A percentile compares a stretch with the other conserved stretches of the same genome.
These are phyloP conservation scores for Leptoclinus maculatus DNA, from an alignment of 2,797 vertebrate genomes.

Conservation along the genomic window DNA sequence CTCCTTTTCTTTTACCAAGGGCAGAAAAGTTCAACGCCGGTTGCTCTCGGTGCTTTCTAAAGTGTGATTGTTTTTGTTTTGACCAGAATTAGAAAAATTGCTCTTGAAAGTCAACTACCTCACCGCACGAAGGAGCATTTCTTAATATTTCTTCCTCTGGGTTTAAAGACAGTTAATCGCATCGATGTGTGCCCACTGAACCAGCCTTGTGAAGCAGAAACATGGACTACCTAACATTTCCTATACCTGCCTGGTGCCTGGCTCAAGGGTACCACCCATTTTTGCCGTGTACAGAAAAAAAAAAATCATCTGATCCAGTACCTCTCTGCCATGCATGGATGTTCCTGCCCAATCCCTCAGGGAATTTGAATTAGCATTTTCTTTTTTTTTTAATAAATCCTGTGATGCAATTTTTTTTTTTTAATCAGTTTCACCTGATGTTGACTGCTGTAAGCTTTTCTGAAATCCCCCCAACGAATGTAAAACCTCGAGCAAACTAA, in stretches of 20 bases:
- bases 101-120: slow-evolving; percentile 1
- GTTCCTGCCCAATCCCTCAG: neutral
- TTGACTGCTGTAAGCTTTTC: slow-evolving; percentile 20
- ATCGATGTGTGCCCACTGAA: neutral
- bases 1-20: neutral
- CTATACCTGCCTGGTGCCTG: neutral
- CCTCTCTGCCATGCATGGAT: neutral
- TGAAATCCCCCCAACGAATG: neutral
- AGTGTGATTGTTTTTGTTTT: neutral
- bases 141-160: neutral
- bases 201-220: neutral
- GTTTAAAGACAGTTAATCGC: neutral
- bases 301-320: too few relatives aligned
- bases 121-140: neutral
- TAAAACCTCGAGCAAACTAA: slow-evolving; percentile 27
- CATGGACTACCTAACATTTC: neutral
- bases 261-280: neutral
- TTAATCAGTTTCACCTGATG: slow-evolving; percentile 21
- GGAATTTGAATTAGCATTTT: neutral
- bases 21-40: neutral
- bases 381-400: slow-evolving; percentile 6
- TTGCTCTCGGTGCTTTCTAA: neutral
- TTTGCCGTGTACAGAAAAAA: neutral
- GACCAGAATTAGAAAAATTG: neutral
- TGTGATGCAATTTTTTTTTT: slow-evolving; percentile 4